Conservation (phyloP, 1,140 invertebrate genomes). For the Drosophila novamexicana region DNA sequence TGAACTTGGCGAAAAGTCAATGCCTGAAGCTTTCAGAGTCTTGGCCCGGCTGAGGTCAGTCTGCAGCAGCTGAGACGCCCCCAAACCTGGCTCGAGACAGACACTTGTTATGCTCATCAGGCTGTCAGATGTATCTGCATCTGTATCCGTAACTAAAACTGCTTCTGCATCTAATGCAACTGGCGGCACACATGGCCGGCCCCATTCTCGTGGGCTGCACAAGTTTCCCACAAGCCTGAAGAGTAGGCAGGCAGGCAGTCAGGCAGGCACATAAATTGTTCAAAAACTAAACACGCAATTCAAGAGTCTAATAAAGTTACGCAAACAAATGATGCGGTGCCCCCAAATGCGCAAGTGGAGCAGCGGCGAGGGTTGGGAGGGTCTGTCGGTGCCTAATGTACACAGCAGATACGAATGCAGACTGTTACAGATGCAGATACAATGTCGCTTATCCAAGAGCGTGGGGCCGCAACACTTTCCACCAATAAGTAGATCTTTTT, state of each 20-base stretch:
- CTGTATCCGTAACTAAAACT: slow-evolving; percentile 9
- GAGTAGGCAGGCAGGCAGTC: slow-evolving; percentile 4
- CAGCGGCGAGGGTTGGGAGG: slow-evolving; percentile 22
- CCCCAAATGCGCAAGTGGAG: slow-evolving; percentile 72
- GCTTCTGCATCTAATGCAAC: slow-evolving; percentile 39
- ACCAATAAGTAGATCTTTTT: slow-evolving; percentile 73
- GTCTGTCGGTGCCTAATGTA: slow-evolving; percentile 56
- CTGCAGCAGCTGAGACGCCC: slow-evolving; percentile 3
- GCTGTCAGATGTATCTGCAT: slow-evolving; percentile 15
- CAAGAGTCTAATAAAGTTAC: slow-evolving; percentile 82
- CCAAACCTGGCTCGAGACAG: not conserved
- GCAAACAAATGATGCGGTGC: slow-evolving; percentile 83
- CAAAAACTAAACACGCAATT: slow-evolving; percentile 80
- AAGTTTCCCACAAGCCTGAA: slow-evolving; percentile 67
- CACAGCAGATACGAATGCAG: slow-evolving; percentile 50
- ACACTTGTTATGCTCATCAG: slow-evolving; percentile 57
- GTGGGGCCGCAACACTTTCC: slow-evolving; percentile 53
- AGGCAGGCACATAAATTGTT: slow-evolving; percentile 69
- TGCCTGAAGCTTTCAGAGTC: not conserved
- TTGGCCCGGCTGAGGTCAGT: slow-evolving; percentile 4
- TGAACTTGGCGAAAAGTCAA: slow-evolving; percentile 36
- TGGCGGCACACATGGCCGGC: slow-evolving; percentile 56
- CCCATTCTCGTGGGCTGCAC: slow-evolving; percentile 22
- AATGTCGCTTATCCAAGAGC: slow-evolving; percentile 50
- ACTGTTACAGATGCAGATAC: slow-evolving; percentile 36